These are phyloP conservation scores for Philereme vetulata DNA, from an alignment of 2,888 invertebrate genomes.

Conservation along the genomic window DNA sequence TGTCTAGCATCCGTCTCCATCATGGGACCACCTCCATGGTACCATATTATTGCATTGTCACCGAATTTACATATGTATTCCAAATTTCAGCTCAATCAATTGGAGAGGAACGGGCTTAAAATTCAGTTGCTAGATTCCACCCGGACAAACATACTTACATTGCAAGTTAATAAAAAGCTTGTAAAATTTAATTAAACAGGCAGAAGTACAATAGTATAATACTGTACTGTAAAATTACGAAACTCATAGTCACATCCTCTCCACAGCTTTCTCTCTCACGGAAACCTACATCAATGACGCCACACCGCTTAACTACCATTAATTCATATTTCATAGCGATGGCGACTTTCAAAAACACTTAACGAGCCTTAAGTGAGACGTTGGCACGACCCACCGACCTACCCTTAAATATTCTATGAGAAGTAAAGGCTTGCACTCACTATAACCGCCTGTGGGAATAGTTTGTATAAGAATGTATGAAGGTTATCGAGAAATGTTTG, in stretches of 20 bases:
- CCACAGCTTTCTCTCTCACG: slow-evolving; percentile 16
- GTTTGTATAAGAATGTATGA: slow-evolving; percentile 16
- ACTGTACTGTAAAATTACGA: no score
- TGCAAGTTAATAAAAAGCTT: no score
- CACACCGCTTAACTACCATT: slow-evolving; percentile 58
- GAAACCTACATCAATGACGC: slow-evolving; percentile 2
- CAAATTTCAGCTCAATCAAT: no score
- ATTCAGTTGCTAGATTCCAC: no score
- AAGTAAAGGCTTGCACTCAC: slow-evolving; percentile 22
- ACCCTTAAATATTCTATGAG: slow-evolving; percentile 52
- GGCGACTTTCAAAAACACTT: slow-evolving; percentile 77
- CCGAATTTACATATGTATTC: no score
- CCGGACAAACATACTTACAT: no score
- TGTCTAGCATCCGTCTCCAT: no score
- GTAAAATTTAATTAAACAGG: no score
- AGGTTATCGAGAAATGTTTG: slow-evolving; percentile 14
- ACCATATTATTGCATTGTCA: no score
- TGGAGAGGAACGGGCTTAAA: no score
- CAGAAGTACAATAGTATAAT: no score
- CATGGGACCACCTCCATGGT: no score
- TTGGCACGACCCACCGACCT: slow-evolving; percentile 53
- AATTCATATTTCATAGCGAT: slow-evolving; percentile 81
- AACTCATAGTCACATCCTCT: neutral
- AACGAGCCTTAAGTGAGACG: slow-evolving; percentile 69
- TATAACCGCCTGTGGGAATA: slow-evolving; percentile 7